Base-by-base conservation (phyloP, 1,140 invertebrate genomes). In the Potamilus streckersoni region DNA sequence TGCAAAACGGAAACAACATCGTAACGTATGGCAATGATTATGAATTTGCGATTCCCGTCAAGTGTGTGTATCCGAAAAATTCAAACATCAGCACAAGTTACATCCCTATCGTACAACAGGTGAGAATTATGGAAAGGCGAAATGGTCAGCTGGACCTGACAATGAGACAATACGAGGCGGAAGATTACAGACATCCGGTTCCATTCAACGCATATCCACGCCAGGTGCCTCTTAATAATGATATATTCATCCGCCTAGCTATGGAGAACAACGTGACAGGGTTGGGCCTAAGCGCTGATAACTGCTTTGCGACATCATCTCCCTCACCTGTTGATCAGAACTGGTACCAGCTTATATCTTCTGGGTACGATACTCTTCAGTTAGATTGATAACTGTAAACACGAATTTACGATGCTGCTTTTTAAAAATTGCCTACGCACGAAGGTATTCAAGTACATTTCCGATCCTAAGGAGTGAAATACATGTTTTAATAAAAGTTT, bases 161-260 rank as follows among this genome's bases (percentile, higher is more conserved):
- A 27, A 70, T 76, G 71, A 17, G 70, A 59, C 69, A 76, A 19
- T 73, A 17, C 69, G 65, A 68, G 58, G 19, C 57, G 55, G 65
- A 66, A 6, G 19, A 60, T 67, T 74, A 63, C 59, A n/a, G 15
- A 2, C 5, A 49, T 16, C 15, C 62, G 38, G 27, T 72, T 49
- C 69, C 64, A 38, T 59, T 64, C 55, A 23, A 62, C 60, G 69
- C 55, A 17, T 71, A 61, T 62, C 73, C 78, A 11, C 57, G 49
- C 49, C 69, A 76, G 61, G 71, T 73, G 49, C 71, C 70, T 86
- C 92, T 77, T 13, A 31, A 77, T 23, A 71, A 73, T 19, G 75
- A 77, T 69, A 58, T 77, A 12, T 77, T 61, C 69, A 73, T 77
- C 16, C 19, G 75, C 55, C 56, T 77, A 23, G 38, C 57, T 23